phyloP scores from a whole-genome alignment of 2,888 invertebrate species.

The Melikaiella ostensackeni region DNA sequence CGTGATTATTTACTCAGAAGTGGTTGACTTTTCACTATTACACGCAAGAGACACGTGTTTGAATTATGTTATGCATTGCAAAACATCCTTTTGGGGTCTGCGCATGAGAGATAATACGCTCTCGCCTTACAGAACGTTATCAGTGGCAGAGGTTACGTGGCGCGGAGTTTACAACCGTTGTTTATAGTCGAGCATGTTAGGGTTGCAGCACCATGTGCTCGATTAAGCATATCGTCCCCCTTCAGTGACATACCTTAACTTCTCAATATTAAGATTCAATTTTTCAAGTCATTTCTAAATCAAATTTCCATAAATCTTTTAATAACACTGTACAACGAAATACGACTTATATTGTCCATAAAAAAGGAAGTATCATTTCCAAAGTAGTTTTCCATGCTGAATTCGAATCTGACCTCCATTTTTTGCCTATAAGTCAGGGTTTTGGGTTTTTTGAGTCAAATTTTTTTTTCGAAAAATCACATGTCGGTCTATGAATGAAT shows the following conservation, averaged over 20 bases:
- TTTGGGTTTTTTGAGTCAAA: too few relatives aligned
- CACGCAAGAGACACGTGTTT: background rate
- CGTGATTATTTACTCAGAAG: background rate
- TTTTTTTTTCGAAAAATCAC: too few relatives aligned
- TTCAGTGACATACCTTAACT: background rate
- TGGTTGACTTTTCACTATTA: background rate
- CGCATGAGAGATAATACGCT: conserved; percentile 36
- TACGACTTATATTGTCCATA: too few relatives aligned
- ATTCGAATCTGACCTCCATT: too few relatives aligned
- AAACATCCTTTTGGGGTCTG: conserved; percentile 16
- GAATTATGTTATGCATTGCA: conserved; percentile 24
- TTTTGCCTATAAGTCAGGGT: too few relatives aligned
- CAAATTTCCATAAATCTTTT: background rate
- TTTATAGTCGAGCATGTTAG: conserved; percentile 28
- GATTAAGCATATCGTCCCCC: conserved; percentile 1
- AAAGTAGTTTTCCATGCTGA: too few relatives aligned
- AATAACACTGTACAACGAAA: too few relatives aligned
- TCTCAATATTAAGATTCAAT: background rate
- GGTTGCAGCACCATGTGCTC: conserved; percentile 24
- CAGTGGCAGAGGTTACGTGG: conserved; percentile 27
- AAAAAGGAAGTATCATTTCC: too few relatives aligned
- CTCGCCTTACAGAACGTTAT: conserved; percentile 15
- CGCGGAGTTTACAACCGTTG: conserved; percentile 28
- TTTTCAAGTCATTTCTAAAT: background rate
- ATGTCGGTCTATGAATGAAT: too few relatives aligned